These are phyloP conservation scores for Bombylius discolor DNA, from an alignment of 2,888 invertebrate genomes.

Conservation along the genomic window DNA sequence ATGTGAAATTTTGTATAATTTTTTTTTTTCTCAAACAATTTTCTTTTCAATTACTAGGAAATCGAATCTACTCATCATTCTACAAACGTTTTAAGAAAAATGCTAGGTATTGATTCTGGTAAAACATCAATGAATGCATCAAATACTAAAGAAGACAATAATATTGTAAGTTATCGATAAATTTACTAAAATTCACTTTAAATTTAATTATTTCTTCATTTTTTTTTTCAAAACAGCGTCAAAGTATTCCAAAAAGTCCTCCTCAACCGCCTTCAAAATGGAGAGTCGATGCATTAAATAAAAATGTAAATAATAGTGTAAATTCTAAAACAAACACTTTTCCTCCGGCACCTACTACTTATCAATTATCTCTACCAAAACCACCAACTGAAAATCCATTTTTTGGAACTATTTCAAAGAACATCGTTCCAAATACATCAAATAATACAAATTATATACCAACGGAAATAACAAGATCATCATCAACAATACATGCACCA, in stretches of 20 bases:
- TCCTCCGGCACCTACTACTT: too few species aligned
- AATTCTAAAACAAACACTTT: too few species aligned
- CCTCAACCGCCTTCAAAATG: slow-evolving; percentile 13
- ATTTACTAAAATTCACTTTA: too few species aligned
- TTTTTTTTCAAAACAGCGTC: neutral
- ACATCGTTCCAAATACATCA: too few species aligned
- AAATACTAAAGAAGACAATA: neutral
- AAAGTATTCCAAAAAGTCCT: slow-evolving; percentile 3
- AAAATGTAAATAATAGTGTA: neutral
- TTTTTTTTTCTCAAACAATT: neutral
- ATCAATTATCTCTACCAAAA: too few species aligned
- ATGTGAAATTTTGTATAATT: neutral
- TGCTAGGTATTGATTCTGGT: neutral
- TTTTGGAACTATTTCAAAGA: too few species aligned
- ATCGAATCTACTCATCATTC: neutral
- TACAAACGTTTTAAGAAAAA: neutral
- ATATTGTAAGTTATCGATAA: neutral
- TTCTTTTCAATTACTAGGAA: neutral
- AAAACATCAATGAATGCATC: neutral
- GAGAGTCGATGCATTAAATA: slow-evolving; percentile 3
- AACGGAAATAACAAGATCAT: too few species aligned
- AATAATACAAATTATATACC: too few species aligned
- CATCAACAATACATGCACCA: too few species aligned
- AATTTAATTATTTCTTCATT: too few species aligned
- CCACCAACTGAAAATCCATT: too few species aligned